Conservation (phyloP, 2,888 invertebrate genomes). For the Hartigia nigra region DNA sequence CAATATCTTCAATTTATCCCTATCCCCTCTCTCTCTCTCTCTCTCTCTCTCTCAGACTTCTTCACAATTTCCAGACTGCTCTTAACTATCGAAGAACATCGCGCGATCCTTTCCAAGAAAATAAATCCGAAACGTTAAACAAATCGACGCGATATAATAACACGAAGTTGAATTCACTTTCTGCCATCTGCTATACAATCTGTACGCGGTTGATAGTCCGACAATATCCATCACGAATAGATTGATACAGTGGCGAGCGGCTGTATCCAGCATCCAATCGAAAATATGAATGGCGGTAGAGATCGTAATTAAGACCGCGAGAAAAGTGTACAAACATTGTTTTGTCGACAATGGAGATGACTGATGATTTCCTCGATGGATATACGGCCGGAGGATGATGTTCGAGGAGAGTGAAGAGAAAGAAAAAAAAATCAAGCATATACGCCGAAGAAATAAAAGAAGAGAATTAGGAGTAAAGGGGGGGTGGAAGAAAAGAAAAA, state of each 20-base stretch:
- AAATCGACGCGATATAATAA: neutral
- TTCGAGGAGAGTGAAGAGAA: neutral
- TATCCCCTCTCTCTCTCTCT: neutral
- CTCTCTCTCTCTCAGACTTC: neutral
- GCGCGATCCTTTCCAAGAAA: neutral
- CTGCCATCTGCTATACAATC: neutral
- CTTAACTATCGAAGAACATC: neutral
- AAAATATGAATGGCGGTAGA: slow-evolving; percentile 12
- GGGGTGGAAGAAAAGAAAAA: neutral
- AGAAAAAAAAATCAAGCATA: neutral
- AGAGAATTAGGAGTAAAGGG: neutral
- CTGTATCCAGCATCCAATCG: slow-evolving; percentile 8
- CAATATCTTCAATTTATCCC: neutral
- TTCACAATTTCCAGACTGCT: neutral
- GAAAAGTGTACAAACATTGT: slow-evolving; percentile 21
- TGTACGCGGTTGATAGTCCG: neutral
- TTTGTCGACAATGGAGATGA: slow-evolving; percentile 18
- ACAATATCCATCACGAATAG: neutral
- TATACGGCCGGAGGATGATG: neutral
- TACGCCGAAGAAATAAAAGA: neutral
- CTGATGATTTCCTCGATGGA: slow-evolving; percentile 15
- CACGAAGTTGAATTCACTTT: neutral
- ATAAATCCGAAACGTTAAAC: neutral
- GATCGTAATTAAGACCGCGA: slow-evolving; percentile 14
- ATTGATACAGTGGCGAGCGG: slow-evolving; percentile 1